Percentiles rank a stretch among this genome's conserved stretches.
Evolutionary conservation across 2,113 vertebrate genomes (phyloP).

Genomic region (Dasyornis broadbenti): DNA sequence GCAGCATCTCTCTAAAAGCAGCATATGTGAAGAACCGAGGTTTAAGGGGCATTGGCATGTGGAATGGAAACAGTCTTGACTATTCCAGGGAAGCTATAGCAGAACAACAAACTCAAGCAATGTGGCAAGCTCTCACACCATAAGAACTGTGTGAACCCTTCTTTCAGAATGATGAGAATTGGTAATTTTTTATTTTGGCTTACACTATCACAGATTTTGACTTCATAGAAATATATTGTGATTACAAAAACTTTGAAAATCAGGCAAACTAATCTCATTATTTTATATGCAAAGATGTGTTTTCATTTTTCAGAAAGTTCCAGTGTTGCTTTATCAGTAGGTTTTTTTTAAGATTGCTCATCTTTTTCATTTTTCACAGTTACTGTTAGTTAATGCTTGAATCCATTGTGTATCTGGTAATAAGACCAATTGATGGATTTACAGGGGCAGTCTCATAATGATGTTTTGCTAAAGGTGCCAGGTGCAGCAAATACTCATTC

Average conservation of each 20-base stretch:
- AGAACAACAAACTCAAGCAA: conserved; percentile 78
- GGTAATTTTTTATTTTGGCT: neutral
- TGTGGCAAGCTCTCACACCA: conserved; percentile 87
- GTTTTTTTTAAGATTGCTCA: neutral
- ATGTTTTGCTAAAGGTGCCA: neutral
- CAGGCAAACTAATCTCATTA: neutral
- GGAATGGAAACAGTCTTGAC: conserved; percentile 89
- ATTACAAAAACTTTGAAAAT: neutral
- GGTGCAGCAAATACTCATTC: neutral
- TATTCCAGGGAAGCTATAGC: conserved; percentile 76
- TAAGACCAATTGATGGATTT: neutral
- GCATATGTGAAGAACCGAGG: conserved; percentile 68
- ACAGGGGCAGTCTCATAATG: neutral
- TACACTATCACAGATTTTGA: neutral
- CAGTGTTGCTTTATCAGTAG: neutral
- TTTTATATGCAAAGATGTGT: neutral
- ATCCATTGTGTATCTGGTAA: neutral
- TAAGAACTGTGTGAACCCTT: neutral
- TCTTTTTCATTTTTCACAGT: neutral
- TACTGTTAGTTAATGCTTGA: neutral
- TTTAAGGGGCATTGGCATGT: conserved; percentile 91
- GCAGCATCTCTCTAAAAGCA: conserved; percentile 86
- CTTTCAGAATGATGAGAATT: neutral
- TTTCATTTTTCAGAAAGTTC: neutral
- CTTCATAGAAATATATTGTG: neutral